Base-by-base conservation (phyloP, 1,140 invertebrate genomes). In the Zaprionus tsacasi region DNA sequence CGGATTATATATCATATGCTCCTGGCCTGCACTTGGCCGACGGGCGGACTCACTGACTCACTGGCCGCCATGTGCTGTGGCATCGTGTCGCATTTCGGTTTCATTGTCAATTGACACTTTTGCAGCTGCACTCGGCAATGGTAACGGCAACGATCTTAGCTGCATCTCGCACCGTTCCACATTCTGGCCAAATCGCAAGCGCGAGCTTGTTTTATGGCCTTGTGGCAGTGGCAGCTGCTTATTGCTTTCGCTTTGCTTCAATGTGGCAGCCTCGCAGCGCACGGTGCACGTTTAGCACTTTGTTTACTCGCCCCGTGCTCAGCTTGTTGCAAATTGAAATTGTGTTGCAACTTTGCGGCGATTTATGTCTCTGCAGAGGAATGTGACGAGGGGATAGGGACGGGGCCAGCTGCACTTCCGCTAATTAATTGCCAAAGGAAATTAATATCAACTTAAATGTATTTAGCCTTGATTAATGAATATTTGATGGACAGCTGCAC, bases 31-130 rank as follows among this genome's bases (percentile, higher is more conserved):
- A 1, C 21, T 21, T 21, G 52, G 2, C 25, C 30, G 54, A 17
- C 63, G 1, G 52, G 33, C 21, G 11, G 36, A 52, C 60, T 57
- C 10, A 11, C 52, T 58, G 63, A 38, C 56, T 59, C 63, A 48
- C 35, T 60, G 45, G 21, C 30, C 8, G 17, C 10, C 21, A 52
- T 55, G 70, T 55, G 71, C 48, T 27, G 55, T 17, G 25, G 45
- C 17, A 25, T 63, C 48, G 58, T 25, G 40, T 59, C 21, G 50
- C 30, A 78, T 78, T 78, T 78, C 60, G 71, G 70, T 74, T 78
- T 78, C 71, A 78, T 70, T 78, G 76, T 78, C 76, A 78, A 78
- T 78, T 78, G 76, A 78, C 76, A 78, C 76, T 78, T 61, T 78
- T 78, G 54, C 71, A 77, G 35, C 64, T 69, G 70, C 68, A 76